Evolutionary conservation across 2,113 vertebrate species (phyloP).

Genomic region (Setophaga kirtlandii): DNA sequence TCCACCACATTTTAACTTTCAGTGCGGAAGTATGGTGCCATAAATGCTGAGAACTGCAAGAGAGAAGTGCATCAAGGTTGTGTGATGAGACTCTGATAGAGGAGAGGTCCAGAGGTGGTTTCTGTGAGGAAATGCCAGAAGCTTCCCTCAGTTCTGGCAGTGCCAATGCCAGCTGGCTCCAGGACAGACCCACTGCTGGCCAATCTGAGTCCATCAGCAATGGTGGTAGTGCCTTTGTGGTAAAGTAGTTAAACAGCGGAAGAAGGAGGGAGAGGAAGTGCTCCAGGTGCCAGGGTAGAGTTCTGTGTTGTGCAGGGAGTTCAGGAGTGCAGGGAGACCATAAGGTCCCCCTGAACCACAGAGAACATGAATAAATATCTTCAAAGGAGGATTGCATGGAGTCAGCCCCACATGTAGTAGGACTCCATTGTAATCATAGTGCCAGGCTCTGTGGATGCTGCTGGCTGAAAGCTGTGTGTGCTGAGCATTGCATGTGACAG

Average conservation of each 20-base stretch:
- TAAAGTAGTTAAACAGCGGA: rapidly evolving
- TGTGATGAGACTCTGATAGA: background rate
- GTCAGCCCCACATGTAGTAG: background rate
- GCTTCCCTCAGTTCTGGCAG: background rate
- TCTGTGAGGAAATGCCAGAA: background rate
- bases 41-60: background rate
- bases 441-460: background rate
- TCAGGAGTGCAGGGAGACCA: background rate
- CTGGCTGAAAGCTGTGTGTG: background rate
- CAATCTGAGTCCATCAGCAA: rapidly evolving
- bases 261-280: background rate
- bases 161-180: background rate
- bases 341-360: background rate
- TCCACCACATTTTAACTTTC: background rate
- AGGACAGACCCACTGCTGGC: background rate
- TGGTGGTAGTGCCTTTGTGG: background rate
- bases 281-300: background rate
- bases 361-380: background rate
- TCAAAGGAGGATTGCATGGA: background rate
- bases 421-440: background rate
- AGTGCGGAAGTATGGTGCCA: background rate
- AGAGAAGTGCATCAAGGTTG: background rate
- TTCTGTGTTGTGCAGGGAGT: background rate
- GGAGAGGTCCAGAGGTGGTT: background rate
- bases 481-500: background rate